phyloP scores from a whole-genome alignment of 2,113 vertebrate genomes.

The Daphoenositta chrysoptera region DNA sequence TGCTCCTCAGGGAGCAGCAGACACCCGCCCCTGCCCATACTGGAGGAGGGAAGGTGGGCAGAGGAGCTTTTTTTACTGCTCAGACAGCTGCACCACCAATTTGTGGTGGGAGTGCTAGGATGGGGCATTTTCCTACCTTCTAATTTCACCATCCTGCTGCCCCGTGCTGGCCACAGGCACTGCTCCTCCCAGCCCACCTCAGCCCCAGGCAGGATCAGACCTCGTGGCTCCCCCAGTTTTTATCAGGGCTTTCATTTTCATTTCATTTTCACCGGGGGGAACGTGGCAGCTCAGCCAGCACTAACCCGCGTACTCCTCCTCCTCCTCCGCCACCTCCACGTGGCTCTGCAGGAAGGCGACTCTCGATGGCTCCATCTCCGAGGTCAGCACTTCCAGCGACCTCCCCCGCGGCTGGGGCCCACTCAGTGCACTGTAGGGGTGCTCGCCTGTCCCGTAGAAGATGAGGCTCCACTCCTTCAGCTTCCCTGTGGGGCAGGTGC shows the following conservation, averaged over 20 bases:
- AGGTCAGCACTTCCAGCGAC: conserved; percentile 58
- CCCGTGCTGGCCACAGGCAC: background rate
- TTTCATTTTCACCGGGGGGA: too few relatives aligned
- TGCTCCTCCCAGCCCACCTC: background rate
- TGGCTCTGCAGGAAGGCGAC: conserved; percentile 57
- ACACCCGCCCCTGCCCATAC: fast-evolving
- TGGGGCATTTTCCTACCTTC: background rate
- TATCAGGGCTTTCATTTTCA: background rate
- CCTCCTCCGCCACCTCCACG: conserved; percentile 74
- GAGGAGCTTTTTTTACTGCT: conserved; percentile 44
- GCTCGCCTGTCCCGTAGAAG: conserved; percentile 82
- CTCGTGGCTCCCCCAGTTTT: background rate
- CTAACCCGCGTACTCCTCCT: conserved; percentile 86
- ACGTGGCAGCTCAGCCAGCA: fast-evolving
- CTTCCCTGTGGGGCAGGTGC: conserved; percentile 73
- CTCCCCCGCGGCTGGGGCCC: conserved; percentile 64
- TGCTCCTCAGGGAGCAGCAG: background rate
- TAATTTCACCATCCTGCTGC: conserved; percentile 16
- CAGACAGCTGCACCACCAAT: conserved; percentile 10
- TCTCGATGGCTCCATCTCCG: conserved; percentile 53
- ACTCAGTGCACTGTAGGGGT: conserved; percentile 71
- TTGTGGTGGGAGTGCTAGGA: background rate
- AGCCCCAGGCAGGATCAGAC: background rate
- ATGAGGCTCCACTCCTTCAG: conserved; percentile 89
- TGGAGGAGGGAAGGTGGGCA: background rate